Evolutionary conservation across 2,113 vertebrate species (phyloP), one percentile per base, ranked within the genome.

Genomic region (Tragulus kanchil): DNA sequence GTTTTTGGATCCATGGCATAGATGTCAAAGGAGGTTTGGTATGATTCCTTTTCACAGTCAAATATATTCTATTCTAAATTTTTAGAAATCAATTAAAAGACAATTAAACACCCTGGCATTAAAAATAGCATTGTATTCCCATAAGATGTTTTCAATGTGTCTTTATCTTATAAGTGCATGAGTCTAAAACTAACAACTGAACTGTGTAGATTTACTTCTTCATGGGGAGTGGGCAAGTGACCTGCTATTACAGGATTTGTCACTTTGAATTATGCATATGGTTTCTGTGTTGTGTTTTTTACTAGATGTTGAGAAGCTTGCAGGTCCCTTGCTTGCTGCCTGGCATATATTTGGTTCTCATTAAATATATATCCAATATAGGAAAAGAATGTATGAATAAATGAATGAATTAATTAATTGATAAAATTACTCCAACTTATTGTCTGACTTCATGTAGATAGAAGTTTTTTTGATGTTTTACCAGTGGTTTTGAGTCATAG

Each of bases 121-220:
- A 73, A 88, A 31, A 48, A 85, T 59, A 93, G 26, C 17, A 94
- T 31, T 21, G 5, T 61, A 36, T n/a, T 90, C 36, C 21, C 7
- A 42, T 59, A 42, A 75, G n/a, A 58, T 59, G 91, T 93, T 97
- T 19, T 26, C 86, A 92, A 48, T 36, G 15, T 77, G 13, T 75
- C 91, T 96, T 94, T 82, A 59, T 71, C 64, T 77, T 67, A 58
- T 26, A 95, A 85, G 50, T 28, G 89, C n/a, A 56, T 65, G 8
- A 1, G 69, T 81, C 50, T 75, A 69, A 96, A 93, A 81, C 59
- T 25, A 95, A 88, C 16, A 75, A 36, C n/a, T 90, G 82, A 48
- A 45, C 25, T 48, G 56, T 59, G 21, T 31, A 67, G 75, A 81
- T 56, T 64, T 84, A 84, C 81, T 69, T 71, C 56, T 87, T 82